These are phyloP conservation scores for Crossaster papposus DNA, from an alignment of 53 echinoderm and acorn worm species.

Conservation along the genomic window DNA sequence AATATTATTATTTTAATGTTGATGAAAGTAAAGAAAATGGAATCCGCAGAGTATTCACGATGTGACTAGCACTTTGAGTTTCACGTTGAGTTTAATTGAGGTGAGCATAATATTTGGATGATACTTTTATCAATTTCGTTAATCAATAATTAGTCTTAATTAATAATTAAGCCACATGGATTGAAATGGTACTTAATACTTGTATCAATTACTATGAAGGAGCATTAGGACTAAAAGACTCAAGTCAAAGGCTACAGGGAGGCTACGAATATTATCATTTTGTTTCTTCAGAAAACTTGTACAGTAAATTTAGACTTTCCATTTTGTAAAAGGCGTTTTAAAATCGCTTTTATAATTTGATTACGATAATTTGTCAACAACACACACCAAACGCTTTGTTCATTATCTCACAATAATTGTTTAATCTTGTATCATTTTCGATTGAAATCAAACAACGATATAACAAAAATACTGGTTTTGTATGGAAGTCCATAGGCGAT, in stretches of 20 bases:
- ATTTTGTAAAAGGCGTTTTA: no score
- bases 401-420: background rate
- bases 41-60: slow-evolving; percentile 48
- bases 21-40: background rate
- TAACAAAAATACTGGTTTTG: background rate
- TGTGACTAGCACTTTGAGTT: background rate
- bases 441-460: background rate
- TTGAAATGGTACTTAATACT: no score
- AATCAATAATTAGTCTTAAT: no score
- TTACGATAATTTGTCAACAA: background rate
- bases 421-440: background rate
- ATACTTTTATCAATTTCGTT: no score
- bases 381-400: background rate
- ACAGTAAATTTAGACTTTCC: no score
- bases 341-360: no score
- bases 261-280: no score
- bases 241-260: no score
- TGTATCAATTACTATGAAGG: no score
- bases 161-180: no score
- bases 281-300: no score
- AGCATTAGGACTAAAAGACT: no score
- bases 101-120: background rate
- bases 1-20: slow-evolving; percentile 7
- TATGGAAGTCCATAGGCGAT: background rate
- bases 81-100: background rate